Conservation (phyloP, 2,888 invertebrate species). For the Heliconius ismenius region DNA sequence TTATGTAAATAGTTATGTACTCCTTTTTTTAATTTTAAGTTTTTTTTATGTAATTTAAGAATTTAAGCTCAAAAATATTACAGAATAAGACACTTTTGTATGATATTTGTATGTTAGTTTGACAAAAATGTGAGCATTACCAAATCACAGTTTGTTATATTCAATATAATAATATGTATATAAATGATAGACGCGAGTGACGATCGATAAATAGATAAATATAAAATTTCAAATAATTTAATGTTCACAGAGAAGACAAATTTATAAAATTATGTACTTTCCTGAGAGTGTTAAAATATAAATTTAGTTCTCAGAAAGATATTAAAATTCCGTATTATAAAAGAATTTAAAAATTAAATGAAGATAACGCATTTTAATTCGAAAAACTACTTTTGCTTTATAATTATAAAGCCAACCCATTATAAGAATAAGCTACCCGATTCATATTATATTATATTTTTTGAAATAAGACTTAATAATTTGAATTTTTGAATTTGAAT, state of each 20-base stretch:
- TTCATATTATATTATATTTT: too few species aligned
- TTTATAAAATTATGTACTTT: too few species aligned
- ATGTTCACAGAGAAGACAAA: neutral
- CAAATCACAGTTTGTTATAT: conserved; percentile 65
- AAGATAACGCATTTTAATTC: too few species aligned
- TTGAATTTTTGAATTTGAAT: too few species aligned
- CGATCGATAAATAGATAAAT: neutral
- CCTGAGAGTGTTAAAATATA: too few species aligned
- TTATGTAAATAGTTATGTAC: conserved; percentile 17
- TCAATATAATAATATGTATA: conserved; percentile 38
- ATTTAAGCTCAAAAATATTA: conserved; percentile 37
- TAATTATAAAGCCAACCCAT: too few species aligned
- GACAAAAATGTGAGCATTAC: conserved; percentile 58
- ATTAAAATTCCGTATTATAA: too few species aligned
- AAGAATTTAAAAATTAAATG: too few species aligned
- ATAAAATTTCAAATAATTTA: neutral
- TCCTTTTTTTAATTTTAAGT: conserved; percentile 17
- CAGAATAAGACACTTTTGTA: conserved; percentile 42
- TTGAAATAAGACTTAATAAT: too few species aligned
- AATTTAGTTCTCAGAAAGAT: too few species aligned
- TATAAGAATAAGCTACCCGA: too few species aligned
- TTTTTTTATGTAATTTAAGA: conserved; percentile 24
- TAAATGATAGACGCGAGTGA: conserved; percentile 34
- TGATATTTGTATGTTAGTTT: conserved; percentile 41
- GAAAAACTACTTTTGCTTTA: too few species aligned